Evolutionary conservation across 2,888 invertebrate genomes (phyloP), one percentile per base, ranked within the genome.

Genomic region (Drosophila anceps): DNA sequence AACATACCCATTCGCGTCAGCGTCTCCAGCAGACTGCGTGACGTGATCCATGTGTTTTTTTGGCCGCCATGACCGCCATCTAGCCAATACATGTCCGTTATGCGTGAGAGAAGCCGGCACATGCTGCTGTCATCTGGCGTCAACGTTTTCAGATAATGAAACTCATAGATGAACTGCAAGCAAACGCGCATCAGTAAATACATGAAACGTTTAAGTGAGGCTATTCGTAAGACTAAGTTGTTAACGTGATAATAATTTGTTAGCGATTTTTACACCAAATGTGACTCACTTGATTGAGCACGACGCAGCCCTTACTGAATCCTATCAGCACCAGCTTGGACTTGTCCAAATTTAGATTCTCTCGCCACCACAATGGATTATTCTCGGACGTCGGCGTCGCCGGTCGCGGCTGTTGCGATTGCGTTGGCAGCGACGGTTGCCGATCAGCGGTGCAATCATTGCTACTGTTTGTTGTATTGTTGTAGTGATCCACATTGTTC

Each of bases 241-340:
- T 41, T 10, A 53, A 50, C 29, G 44, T 20, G 41, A n/a, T 37
- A 55, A 29, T n/a, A 62, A 29, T 75, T 64, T 66, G 54, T 72
- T 76, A 79, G 77, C 88, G 90, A 92, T 91, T 92, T 91, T 92
- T 92, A 92, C 92, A 92, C 88, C 88, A 81, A 87, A 82, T 82
- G 68, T 68, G 87, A 92, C 93, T 93, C 92, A 93, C 93, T 93
- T 93, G 98, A 94, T 98, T 98, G 86, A 98, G 95, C 70, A 98
- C 98, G 68, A 98, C 97, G 93, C 97, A 98, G 68, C 98, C 98
- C 94, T 98, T 98, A 93, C 98, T 98, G 93, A 98, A 98, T 3
- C 97, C 98, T 69, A 97, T 94, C 77, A 97, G 92, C 51, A 94
- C 94, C 69, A 96, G 93, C 73, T 94, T 93, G 6, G 94, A 93